Evolutionary conservation across 2,113 vertebrate species (phyloP), one percentile per base, ranked within the genome.

Genomic region (Leptodactylus fuscus): DNA sequence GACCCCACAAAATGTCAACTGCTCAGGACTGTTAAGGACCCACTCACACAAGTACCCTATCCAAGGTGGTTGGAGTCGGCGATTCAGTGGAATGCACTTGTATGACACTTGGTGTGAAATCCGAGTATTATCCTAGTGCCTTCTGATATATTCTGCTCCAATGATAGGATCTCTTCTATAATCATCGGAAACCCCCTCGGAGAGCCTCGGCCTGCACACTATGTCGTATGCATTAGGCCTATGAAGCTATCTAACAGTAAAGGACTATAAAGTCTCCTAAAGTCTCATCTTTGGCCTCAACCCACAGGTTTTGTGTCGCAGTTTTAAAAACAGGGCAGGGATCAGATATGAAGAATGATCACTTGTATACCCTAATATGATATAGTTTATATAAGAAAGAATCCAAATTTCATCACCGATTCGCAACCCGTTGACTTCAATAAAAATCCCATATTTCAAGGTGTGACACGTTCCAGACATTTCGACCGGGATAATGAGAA

Each of bases 401-500:
- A 38, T 38, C 18, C 32, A 69, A 38, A 69, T 69, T 36, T 69
- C 34, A 38, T 36, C 65, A 38, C 22, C 29, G 32, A 69, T 69
- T 69, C 65, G 38, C 65, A 38, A 38, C 7, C 65, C 34, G 34
- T 69, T 69, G 18, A 38, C 65, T 69, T 38, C 65, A 38, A 69
- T 38, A 69, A 69, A 38, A 38, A 69, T 69, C 65, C 32, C 65
- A 22, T 22, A 69, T 69, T 36, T 69, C 34, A 69, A 36, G 74
- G 46, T 16, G n/a, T 48, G 73, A 75, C 73, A 29, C 46, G 15
- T 75, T 49, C 24, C 44, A 75, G 44, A 75, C 15, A 3, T 69
- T 69, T 69, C 34, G 65, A 38, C 65, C 65, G 20, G 16, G 74
- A 76, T 76, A 51, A 76, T 51, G 65, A 69, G 65, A 69, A 69